phyloP scores from a whole-genome alignment of 92 coral and sea anemone genomes.

The Parazoanthus darwini region DNA sequence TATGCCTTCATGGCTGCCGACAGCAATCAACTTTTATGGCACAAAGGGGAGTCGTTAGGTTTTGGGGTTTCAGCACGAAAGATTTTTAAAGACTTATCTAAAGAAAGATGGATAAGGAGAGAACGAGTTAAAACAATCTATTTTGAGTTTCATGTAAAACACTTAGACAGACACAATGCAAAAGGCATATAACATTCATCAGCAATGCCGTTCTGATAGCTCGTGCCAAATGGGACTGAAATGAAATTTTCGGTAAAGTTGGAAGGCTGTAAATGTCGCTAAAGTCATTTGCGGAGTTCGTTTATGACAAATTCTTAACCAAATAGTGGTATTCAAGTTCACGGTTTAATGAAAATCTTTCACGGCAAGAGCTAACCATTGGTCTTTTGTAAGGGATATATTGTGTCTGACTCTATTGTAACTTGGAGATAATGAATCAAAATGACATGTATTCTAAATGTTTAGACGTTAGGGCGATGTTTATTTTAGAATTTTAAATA shows the following conservation, averaged over 20 bases:
- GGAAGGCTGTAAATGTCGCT: background rate
- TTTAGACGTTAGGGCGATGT: constrained; percentile 17
- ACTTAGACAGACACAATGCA: background rate
- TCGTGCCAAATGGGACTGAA: background rate
- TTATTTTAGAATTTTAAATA: constrained; percentile 8
- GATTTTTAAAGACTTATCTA: constrained; percentile 1
- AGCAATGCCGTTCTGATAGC: background rate
- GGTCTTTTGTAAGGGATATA: background rate
- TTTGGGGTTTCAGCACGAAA: constrained; percentile 28
- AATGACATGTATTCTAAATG: constrained; percentile 19
- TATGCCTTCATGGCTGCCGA: constrained; percentile 24
- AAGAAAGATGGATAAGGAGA: background rate
- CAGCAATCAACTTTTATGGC: constrained; percentile 20
- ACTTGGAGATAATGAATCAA: constrained; percentile 8
- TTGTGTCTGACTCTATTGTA: background rate
- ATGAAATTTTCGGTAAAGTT: background rate
- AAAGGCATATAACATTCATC: background rate
- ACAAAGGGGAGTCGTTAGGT: constrained; percentile 35
- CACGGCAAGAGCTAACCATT: background rate
- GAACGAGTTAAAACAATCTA: background rate
- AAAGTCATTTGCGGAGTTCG: background rate
- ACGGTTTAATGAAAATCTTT: background rate
- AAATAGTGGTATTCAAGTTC: background rate
- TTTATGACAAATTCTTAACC: background rate
- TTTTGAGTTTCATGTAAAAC: background rate